Base-by-base conservation (phyloP, 2,113 vertebrate genomes). In the Ranitomeya imitator region DNA sequence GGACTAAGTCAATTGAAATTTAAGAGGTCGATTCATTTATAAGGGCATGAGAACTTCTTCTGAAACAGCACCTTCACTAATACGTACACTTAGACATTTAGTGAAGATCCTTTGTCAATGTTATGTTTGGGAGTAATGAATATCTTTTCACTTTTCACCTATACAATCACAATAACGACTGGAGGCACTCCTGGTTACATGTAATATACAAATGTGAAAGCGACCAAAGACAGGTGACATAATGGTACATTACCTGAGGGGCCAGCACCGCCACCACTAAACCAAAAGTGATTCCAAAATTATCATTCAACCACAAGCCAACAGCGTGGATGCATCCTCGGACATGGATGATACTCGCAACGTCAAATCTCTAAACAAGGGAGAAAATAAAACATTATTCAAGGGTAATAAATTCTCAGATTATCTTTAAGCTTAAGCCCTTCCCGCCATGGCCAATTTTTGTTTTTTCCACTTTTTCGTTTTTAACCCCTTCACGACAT, bases 281-380 rank as follows among this genome's bases (percentile, higher is more conserved):
- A 19, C 94, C 96, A 19, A 96, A 9, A 0, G 96, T 96, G 89
- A 94, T 90, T 74, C 95, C 95, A 0, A 96, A 93, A 92, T 98
- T 97, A 94, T 98, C 97, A 54, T 94, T 95, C 92, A 98, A 94
- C 97, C 97, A 97, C 81, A 98, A 94, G 86, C 96, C 96, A 5
- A 98, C 93, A 0, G 97, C 97, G 0, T 97, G 97, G 91, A 98
- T 96, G 90, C 97, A 98, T 91, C 97, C 97, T 7, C 97, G 95
- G 37, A 97, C 97, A 0, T 98, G 93, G 91, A 98, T 97, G 79
- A 91, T 0, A 0, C 92, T 90, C 0, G 94, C 92, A 88, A 97
- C 93, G 88, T 94, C 93, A 92, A 96, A 93, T 88, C 96, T 96
- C 97, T 97, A 93, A 78, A 60, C 7, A 77, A 2, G 16, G 60